These are phyloP conservation scores for Onychomys leucogaster DNA, from an alignment of 2,797 vertebrate species.

Conservation along the genomic window DNA sequence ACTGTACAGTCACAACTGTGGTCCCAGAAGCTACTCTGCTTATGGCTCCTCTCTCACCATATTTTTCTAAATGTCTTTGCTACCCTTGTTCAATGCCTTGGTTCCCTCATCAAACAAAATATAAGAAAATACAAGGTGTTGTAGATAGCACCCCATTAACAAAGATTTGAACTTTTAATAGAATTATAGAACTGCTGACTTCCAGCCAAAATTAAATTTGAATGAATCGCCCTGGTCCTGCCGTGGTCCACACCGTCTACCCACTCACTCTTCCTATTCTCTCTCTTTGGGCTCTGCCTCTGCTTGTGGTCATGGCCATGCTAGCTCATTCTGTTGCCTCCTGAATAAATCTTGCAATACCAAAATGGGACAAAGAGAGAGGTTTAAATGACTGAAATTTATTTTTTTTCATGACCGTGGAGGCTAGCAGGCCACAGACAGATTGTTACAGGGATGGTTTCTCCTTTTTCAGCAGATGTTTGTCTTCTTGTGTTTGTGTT, in stretches of 20 bases:
- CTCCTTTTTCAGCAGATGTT: neutral
- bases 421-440: neutral
- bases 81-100: neutral
- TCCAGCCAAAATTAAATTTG: neutral
- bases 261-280: neutral
- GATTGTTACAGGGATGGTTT: neutral
- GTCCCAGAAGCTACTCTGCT: neutral
- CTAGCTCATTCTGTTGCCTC: neutral
- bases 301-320: neutral
- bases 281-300: neutral
- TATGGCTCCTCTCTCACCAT: neutral
- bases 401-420: neutral
- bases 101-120: neutral
- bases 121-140: neutral
- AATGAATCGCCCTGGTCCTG: neutral
- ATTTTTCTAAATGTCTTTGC: slow-evolving; percentile 2
- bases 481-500: neutral
- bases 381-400: neutral
- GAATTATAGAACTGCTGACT: neutral
- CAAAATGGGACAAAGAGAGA: neutral
- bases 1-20: rapidly evolving
- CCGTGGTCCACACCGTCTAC: neutral
- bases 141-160: neutral
- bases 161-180: neutral
- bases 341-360: neutral